Evolutionary conservation across 1,140 invertebrate species (phyloP), one percentile per base, ranked within the genome.

Genomic region (Riptortus pedestris): DNA sequence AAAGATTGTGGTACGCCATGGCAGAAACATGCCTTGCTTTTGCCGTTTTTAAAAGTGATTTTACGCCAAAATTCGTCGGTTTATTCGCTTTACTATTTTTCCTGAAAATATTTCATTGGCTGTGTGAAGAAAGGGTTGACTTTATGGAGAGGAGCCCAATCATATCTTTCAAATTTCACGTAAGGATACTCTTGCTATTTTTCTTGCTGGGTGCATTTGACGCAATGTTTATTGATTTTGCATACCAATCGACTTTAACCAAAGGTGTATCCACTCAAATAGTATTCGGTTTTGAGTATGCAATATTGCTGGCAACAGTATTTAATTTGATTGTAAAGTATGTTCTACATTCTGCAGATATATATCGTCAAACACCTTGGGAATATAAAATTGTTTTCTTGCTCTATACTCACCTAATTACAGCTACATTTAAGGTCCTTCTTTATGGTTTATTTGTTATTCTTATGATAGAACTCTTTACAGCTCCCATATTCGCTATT

Each of bases 21-120:
- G 81, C 83, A 31, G 83, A 85, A 70, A 85, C 83, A 0, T 84
- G 83, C 71, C 70, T 85, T 47, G 81, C 81, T 31, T 85, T 85
- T 67, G 83, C 83, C 47, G 80, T 85, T 18, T 85, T 85, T 72
- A 65, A 27, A 27, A 55, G 61, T 20, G 64, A 65, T 4, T 48
- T 48, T 33, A 27, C 16, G 5, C 58, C 29, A 14, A 26, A 28
- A 11, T 61, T 61, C 29, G 27, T 55, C 1, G 22, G 43, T n/a
- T n/a, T 65, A 1, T 61, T 65, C 20, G 18, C 45, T 2, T 3
- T 60, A 14, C 33, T 65, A 12, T 12, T 65, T 9, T 65, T 60
- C 31, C n/a, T 55, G 2, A 65, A 65, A 48, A 24, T 26, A n/a
- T 51, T 52, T 33, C 64, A 65, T 43, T 52, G 43, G 43, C 45